Base-by-base conservation (phyloP, 2,113 vertebrate genomes). In the Oenanthe oenanthe region DNA sequence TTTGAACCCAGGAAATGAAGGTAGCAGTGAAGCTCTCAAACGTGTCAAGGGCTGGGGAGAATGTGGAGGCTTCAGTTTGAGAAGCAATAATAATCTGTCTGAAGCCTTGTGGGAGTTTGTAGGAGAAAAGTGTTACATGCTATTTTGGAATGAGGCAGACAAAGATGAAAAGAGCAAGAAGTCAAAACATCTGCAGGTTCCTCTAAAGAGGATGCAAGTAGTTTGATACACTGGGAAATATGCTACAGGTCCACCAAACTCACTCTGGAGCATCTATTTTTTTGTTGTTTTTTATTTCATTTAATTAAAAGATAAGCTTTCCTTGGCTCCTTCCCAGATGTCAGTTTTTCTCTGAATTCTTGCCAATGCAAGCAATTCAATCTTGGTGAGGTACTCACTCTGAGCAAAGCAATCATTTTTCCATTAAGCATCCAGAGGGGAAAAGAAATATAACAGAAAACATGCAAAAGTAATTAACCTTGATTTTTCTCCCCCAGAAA, bases 241-340 rank as follows among this genome's bases (percentile, higher is more conserved):
- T 9, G 14, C 22, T 57, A 40, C 48, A 60, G 40, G 19, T 65
- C 61, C 65, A 71, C 63, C 58, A 73, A 89, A 79, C 50, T 66
- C 26, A 29, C 12, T 65, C 50, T 40, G 47, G 70, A 48, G 32
- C 28, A 88, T 51, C n/a, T 54, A 1, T 25, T 25, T 79, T 93
- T 70, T 56, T 58, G 13, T 80, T 63, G 25, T 67, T 26, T 87
- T 91, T 75, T 47, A 50, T 74, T 95, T 85, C 8, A 58, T 62
- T 95, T 89, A 60, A 81, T 78, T 66, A 75, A 91, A 87, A 79
- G 24, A 78, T 63, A 84, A 92, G 47, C 53, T 92, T 91, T 56
- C 50, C 42, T 80, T 88, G 61, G 17, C 84, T 94, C 19, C 34
- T 85, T 91, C 29, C 14, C 71, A 91, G 51, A 60, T 31, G 13